Conservation (phyloP, 2,797 vertebrate genomes). For the Arctocebus calabarensis region DNA sequence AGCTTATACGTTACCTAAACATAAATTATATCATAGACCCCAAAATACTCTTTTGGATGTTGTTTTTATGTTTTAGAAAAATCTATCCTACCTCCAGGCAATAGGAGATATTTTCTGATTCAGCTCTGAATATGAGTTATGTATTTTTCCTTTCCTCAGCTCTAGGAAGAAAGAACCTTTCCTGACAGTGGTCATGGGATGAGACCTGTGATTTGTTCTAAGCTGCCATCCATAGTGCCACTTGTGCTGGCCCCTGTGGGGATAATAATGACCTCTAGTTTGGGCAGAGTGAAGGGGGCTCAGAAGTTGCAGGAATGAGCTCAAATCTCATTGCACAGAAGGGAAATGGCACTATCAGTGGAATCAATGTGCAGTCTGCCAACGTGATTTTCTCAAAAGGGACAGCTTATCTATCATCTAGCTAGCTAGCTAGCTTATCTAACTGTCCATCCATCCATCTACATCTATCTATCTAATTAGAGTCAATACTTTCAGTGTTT, state of each 20-base stretch:
- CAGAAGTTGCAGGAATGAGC: not conserved
- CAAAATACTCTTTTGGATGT: not conserved
- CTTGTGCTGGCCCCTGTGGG: not conserved
- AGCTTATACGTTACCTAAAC: not conserved
- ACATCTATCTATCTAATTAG: too few species aligned
- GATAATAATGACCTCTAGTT: not conserved
- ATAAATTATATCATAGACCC: not conserved
- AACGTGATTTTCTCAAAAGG: not conserved
- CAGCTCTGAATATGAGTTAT: not conserved
- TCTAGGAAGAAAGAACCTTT: not conserved
- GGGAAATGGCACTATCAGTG: accelerated
- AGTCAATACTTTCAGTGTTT: not conserved
- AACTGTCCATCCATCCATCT: too few species aligned
- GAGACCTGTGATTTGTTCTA: not conserved
- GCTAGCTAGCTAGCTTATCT: too few species aligned
- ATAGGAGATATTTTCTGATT: not conserved
- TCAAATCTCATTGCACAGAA: not conserved
- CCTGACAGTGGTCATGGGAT: not conserved
- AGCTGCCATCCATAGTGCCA: not conserved
- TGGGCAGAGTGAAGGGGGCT: not conserved
- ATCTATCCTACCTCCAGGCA: not conserved
- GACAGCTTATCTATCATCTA: not conserved
- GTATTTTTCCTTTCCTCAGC: not conserved
- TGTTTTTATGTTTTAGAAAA: not conserved
- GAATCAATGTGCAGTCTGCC: not conserved